phyloP scores from a whole-genome alignment of 2,888 invertebrate species.

The Poecilus cupreus region DNA sequence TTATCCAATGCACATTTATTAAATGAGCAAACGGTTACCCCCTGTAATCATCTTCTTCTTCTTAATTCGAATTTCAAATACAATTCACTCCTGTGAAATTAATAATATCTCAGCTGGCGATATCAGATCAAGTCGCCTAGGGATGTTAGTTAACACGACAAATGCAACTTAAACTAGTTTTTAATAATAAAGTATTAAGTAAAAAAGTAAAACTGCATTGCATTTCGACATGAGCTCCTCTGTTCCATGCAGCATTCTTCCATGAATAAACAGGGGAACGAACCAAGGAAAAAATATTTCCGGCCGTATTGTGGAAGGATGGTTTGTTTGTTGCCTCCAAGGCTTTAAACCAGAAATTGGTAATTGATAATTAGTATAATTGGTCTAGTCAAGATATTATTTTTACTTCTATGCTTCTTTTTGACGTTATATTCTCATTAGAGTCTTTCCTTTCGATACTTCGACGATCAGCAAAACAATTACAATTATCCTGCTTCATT shows the following conservation, averaged over 20 bases:
- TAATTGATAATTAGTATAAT: slow-evolving; percentile 35
- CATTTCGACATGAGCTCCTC: not conserved
- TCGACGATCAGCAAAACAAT: not conserved
- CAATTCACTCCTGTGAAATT: too few species aligned
- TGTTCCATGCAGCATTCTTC: not conserved
- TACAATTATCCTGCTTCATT: too few species aligned
- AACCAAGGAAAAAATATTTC: slow-evolving; percentile 11
- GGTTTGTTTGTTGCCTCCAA: not conserved
- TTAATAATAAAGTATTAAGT: slow-evolving; percentile 32
- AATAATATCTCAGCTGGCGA: not conserved
- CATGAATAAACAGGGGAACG: not conserved
- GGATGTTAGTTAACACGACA: slow-evolving; percentile 19
- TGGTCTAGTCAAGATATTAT: slow-evolving; percentile 9
- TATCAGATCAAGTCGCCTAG: not conserved
- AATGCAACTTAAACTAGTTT: slow-evolving; percentile 17
- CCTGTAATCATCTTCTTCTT: not conserved
- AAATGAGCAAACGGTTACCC: not conserved
- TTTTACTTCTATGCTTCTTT: too few species aligned
- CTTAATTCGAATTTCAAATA: not conserved
- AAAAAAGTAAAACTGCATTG: slow-evolving; percentile 5
- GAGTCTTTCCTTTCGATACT: not conserved
- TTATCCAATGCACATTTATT: not conserved
- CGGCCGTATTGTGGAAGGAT: not conserved
- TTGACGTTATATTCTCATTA: not conserved
- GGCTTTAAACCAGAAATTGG: slow-evolving; percentile 18